phyloP scores from a whole-genome alignment of 2,113 vertebrate genomes.

The Lagenorhynchus albirostris region DNA sequence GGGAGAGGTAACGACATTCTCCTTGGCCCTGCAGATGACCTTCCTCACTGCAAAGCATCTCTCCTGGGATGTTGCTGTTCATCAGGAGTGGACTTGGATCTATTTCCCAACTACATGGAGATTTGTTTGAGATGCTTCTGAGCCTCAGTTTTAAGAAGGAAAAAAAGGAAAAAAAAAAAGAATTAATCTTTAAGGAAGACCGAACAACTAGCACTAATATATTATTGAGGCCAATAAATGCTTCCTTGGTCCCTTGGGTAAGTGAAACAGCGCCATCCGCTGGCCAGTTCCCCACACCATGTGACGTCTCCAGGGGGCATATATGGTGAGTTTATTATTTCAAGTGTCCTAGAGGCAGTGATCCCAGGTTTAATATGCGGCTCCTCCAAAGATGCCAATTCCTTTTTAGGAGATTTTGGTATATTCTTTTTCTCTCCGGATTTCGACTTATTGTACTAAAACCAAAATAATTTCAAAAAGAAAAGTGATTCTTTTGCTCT shows the following conservation, averaged over 20 bases:
- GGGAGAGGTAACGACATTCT: neutral
- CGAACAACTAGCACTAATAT: neutral
- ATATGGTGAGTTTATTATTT: neutral
- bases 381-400: neutral
- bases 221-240: neutral
- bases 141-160: neutral
- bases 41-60: neutral
- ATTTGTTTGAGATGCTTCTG: neutral
- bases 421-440: neutral
- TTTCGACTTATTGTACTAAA: neutral
- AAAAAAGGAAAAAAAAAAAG: neutral
- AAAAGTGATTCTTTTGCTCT: neutral
- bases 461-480: neutral
- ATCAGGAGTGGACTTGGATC: neutral
- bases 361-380: neutral
- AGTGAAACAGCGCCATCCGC: neutral
- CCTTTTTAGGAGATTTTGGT: neutral
- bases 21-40: neutral
- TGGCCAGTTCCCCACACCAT: too few relatives aligned
- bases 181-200: neutral
- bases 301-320: neutral
- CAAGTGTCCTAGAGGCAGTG: neutral
- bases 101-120: neutral
- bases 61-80: neutral
- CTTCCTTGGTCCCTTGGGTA: neutral